A percentile compares a stretch with the other conserved stretches of the same genome.
These are phyloP conservation scores for Apamea sordens DNA, from an alignment of 2,888 invertebrate genomes.

Conservation along the genomic window DNA sequence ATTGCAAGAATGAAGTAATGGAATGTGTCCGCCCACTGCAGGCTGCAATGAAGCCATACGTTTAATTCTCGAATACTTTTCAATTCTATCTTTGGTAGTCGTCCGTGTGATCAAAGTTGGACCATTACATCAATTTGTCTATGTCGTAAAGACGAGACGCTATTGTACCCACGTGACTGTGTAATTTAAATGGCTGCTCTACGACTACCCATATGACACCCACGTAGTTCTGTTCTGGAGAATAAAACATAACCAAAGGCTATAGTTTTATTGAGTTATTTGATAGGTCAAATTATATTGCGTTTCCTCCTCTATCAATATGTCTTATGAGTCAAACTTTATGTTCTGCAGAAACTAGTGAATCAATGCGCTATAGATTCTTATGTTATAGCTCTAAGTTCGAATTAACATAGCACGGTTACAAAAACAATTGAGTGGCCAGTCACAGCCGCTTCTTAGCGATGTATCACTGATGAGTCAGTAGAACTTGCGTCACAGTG, in stretches of 20 bases:
- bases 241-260: slow-evolving; percentile 26
- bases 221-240: slow-evolving; percentile 57
- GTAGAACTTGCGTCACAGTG: slow-evolving; percentile 77
- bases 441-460: slow-evolving; percentile 72
- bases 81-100: slow-evolving; percentile 61
- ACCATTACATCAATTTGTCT: slow-evolving; percentile 60
- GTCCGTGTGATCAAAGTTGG: slow-evolving; percentile 51
- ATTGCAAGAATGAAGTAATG: slow-evolving; percentile 81
- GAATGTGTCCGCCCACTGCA: slow-evolving; percentile 78
- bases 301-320: slow-evolving; percentile 23
- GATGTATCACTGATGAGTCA: slow-evolving; percentile 83
- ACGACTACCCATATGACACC: slow-evolving; percentile 65
- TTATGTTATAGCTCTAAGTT: slow-evolving; percentile 60
- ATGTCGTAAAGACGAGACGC: slow-evolving; percentile 55
- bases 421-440: slow-evolving; percentile 76
- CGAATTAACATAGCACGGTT: slow-evolving; percentile 66
- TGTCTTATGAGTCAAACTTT: slow-evolving; percentile 37
- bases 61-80: slow-evolving; percentile 64
- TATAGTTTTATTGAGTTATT: slow-evolving; percentile 41
- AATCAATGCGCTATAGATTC: slow-evolving; percentile 36
- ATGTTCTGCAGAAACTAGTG: slow-evolving; percentile 31
- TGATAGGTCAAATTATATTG: slow-evolving; percentile 14
- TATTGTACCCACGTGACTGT: slow-evolving; percentile 56
- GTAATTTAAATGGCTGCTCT: slow-evolving; percentile 52
- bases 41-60: slow-evolving; percentile 67